phyloP scores from a whole-genome alignment of 2,797 vertebrate species.

The Myripristis murdjan region DNA sequence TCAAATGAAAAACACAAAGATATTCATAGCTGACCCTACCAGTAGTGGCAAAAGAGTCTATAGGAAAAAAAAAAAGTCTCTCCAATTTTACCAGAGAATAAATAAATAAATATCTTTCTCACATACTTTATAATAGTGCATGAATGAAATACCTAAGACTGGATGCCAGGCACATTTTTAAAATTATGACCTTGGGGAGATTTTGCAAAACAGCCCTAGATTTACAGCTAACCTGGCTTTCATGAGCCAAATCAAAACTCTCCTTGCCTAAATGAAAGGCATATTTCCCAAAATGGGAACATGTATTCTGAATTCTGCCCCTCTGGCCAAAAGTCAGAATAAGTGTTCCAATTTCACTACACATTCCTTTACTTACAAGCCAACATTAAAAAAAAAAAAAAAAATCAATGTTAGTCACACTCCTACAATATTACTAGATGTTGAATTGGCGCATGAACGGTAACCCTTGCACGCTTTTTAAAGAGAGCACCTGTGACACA shows the following conservation, averaged over 20 bases:
- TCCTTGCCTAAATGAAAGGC: constrained; percentile 23
- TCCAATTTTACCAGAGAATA: not conserved
- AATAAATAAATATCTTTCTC: not conserved
- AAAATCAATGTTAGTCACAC: constrained; percentile 20
- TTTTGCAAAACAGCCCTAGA: constrained; percentile 1
- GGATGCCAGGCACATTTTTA: constrained; percentile 27
- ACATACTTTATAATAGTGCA: no score
- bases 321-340: constrained; percentile 13
- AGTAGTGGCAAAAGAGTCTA: no score
- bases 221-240: constrained; percentile 22
- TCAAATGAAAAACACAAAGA: no score
- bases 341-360: constrained; percentile 9
- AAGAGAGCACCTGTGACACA: constrained; percentile 89
- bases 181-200: not conserved
- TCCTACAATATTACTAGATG: constrained; percentile 21
- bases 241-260: constrained; percentile 14
- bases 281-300: constrained; percentile 25
- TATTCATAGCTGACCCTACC: no score
- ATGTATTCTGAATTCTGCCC: no score
- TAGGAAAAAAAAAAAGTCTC: no score
- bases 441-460: constrained; percentile 28
- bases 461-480: constrained; percentile 74
- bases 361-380: constrained; percentile 11
- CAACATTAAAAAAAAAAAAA: not conserved
- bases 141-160: constrained; percentile 25